Percentiles rank a stretch among this genome's conserved stretches.
These are phyloP conservation scores for Monochamus saltuarius DNA, from an alignment of 1,140 invertebrate genomes.

Conservation along the genomic window DNA sequence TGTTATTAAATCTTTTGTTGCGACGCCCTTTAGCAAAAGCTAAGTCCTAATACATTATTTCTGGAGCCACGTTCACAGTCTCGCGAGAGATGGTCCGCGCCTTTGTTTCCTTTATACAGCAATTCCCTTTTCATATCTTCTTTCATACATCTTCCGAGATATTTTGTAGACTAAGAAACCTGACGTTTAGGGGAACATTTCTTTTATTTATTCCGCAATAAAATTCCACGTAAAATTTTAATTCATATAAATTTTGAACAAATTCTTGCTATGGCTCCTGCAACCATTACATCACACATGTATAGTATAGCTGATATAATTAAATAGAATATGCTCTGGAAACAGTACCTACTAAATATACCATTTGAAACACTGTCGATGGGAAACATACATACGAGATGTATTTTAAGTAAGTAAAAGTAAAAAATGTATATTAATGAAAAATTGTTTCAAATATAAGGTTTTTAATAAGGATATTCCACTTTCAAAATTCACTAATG, in stretches of 20 bases:
- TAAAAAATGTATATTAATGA: too few relatives aligned
- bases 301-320: too few relatives aligned
- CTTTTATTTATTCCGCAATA: conserved; percentile 38
- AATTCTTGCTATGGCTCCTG: neutral
- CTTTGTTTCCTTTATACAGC: conserved; percentile 46
- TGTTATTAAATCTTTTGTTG: conserved; percentile 38
- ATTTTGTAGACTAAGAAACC: conserved; percentile 34
- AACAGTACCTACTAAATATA: too few relatives aligned
- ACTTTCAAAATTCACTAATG: too few relatives aligned
- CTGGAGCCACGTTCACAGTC: conserved; percentile 35
- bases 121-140: conserved; percentile 47
- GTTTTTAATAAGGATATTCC: too few relatives aligned
- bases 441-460: too few relatives aligned
- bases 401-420: too few relatives aligned
- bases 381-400: too few relatives aligned
- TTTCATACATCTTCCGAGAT: conserved; percentile 38
- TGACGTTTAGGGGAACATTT: conserved; percentile 36
- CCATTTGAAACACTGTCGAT: too few relatives aligned
- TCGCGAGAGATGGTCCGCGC: conserved; percentile 23
- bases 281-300: too few relatives aligned
- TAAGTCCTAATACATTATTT: conserved; percentile 44
- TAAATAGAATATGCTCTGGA: too few relatives aligned
- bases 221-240: conserved; percentile 37
- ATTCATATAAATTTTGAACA: conserved; percentile 22
- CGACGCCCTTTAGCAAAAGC: conserved; percentile 32